A percentile compares a stretch with the other conserved stretches of the same genome.
Conservation (phyloP, 1,140 invertebrate species). For the Pseudoatta argentina region DNA sequence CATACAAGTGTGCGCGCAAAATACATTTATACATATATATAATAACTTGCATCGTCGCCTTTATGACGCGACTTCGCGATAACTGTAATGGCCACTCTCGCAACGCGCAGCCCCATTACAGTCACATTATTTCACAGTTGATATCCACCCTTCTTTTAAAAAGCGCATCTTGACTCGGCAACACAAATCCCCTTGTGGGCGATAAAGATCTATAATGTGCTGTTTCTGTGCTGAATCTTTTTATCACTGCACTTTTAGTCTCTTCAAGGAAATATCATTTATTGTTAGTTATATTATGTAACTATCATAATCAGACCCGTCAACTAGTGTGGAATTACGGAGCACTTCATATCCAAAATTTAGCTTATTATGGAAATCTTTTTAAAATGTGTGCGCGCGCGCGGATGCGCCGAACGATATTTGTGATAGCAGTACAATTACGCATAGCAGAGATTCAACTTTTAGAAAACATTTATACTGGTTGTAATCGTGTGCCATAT, state of each 20-base stretch:
- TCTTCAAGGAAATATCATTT: neutral
- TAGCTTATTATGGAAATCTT: no score
- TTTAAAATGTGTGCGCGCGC: no score
- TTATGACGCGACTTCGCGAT: conserved; percentile 73
- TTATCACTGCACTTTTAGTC: conserved; percentile 37
- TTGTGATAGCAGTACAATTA: no score
- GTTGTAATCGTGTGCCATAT: no score
- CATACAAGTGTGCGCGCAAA: neutral
- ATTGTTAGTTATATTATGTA: neutral
- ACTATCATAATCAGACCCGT: neutral
- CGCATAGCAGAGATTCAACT: no score
- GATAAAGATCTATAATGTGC: conserved; percentile 55
- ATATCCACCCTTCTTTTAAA: conserved; percentile 68
- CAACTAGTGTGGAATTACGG: no score
- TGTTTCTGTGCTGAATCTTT: conserved; percentile 23
- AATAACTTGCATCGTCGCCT: conserved; percentile 46
- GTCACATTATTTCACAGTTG: conserved; percentile 76
- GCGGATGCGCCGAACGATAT: no score
- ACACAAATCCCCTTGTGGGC: conserved; percentile 27
- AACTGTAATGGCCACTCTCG: conserved; percentile 76
- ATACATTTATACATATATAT: conserved; percentile 32
- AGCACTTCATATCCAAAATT: no score
- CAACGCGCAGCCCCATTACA: conserved; percentile 75
- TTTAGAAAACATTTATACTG: no score
- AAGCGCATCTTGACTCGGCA: conserved; percentile 65